Evolutionary conservation across 1,140 invertebrate genomes (phyloP), one percentile per base, ranked within the genome.

Genomic region (Akabosia matsudoensis): DNA sequence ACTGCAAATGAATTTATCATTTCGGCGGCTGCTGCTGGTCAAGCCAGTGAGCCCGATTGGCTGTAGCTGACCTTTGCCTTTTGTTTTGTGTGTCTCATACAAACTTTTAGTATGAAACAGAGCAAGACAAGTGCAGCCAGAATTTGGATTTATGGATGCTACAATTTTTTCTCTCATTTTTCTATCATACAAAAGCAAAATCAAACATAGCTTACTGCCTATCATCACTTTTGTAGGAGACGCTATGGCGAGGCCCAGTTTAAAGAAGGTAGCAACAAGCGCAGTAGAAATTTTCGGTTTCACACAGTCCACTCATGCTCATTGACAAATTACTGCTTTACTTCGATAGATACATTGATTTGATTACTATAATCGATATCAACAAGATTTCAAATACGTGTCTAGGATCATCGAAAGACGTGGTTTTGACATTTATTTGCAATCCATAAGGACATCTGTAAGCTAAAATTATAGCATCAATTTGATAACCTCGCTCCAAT

Each of bases 1-100:
- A n/a, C n/a, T n/a, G n/a, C n/a, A n/a, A n/a, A n/a, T n/a, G n/a
- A n/a, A 45, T 45, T 45, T 45, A 45, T 45, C 37, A 45, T 45
- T 18, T 45, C 37, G 37, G 7, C 37, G 37, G 37, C 37, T 45
- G 37, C 37, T 45, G 37, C 37, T 45, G 37, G 37, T 45, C 7
- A 45, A 45, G 37, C 37, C 37, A 45, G 37, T 45, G 61, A 67
- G 61, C 61, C 61, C 28, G 61, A 30, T 67, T n/a, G 61, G 13
- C 61, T 67, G 3, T 30, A 30, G 61, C 24, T 67, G 61, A 67
- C 61, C 61, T 67, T 67, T 67, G 61, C 30, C 61, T 67, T 67
- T 61, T 67, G 61, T 67, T 67, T 67, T 67, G 4, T 10, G 26
- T 67, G 10, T 56, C 54, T 56, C 54, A 56, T 56, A 56, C 54